phyloP scores from a whole-genome alignment of 2,888 invertebrate species.

The Scaptodrosophila latifasciaeformis region DNA sequence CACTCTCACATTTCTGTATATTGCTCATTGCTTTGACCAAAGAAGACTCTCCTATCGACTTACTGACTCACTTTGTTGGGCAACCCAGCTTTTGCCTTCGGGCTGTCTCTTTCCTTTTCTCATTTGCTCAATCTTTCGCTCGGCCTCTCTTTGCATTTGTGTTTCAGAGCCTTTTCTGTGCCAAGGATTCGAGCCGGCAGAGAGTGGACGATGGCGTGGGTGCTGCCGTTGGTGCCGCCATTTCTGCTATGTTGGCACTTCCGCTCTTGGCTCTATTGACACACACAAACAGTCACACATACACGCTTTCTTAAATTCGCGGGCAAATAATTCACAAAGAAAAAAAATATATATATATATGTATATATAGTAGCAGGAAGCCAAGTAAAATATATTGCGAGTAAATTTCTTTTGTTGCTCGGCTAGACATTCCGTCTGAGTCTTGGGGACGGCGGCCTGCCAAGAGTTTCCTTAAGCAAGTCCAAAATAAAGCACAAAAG shows the following conservation, averaged over 20 bases:
- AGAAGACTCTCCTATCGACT: slow-evolving; percentile 2
- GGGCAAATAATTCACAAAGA: slow-evolving; percentile 59
- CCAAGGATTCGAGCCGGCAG: slow-evolving; percentile 60
- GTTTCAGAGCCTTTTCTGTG: slow-evolving; percentile 43
- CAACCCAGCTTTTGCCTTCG: slow-evolving; percentile 45
- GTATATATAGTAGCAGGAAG: slow-evolving; percentile 42
- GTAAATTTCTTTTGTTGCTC: slow-evolving; percentile 59
- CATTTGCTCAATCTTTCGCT: not conserved
- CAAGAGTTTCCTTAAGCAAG: too few species aligned
- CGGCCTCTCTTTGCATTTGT: too few species aligned
- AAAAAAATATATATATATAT: slow-evolving; percentile 30
- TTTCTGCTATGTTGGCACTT: slow-evolving; percentile 39
- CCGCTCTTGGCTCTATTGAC: slow-evolving; percentile 28
- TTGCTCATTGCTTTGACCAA: too few species aligned
- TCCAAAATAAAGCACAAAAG: too few species aligned
- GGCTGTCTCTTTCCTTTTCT: not conserved
- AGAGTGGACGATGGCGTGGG: slow-evolving; percentile 56
- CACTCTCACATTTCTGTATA: not conserved
- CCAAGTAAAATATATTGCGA: slow-evolving; percentile 58
- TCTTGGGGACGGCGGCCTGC: not conserved
- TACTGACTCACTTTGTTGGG: slow-evolving; percentile 50
- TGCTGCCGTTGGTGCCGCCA: slow-evolving; percentile 22
- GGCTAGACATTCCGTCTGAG: slow-evolving; percentile 49
- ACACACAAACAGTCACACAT: not conserved
- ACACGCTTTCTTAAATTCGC: slow-evolving; percentile 31